Evolutionary conservation across 2,797 vertebrate species (phyloP).

Genomic region (Momotus momota): DNA sequence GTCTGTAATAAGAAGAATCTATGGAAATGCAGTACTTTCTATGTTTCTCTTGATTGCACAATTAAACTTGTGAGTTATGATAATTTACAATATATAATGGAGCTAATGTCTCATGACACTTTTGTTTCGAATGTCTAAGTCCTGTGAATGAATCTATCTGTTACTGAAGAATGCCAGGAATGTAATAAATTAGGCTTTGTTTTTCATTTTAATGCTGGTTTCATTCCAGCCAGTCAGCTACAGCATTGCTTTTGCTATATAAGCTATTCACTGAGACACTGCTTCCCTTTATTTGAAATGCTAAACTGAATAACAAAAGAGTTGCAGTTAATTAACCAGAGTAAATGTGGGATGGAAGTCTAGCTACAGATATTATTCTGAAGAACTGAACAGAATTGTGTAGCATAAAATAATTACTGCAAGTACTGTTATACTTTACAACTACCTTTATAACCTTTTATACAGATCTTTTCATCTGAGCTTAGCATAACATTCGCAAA

Average conservation of each 20-base stretch:
- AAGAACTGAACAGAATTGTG: neutral
- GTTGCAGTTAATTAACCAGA: neutral
- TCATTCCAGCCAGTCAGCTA: neutral
- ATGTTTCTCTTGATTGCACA: neutral
- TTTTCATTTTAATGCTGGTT: constrained; percentile 25
- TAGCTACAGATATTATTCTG: constrained; percentile 3
- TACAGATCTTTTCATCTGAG: neutral
- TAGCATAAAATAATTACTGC: neutral
- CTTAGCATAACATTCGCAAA: neutral
- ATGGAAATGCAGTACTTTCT: neutral
- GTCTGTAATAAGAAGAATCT: neutral
- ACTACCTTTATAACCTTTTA: neutral
- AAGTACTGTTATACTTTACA: neutral
- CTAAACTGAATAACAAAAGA: neutral
- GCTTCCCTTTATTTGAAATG: neutral
- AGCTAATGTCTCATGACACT: constrained; percentile 18
- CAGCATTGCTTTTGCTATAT: neutral
- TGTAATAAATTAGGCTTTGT: constrained; percentile 35
- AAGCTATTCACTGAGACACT: neutral
- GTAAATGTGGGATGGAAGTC: neutral
- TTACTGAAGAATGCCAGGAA: constrained; percentile 37
- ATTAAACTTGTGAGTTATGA: neutral
- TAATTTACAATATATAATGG: constrained; percentile 40
- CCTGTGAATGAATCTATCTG: constrained; percentile 51
- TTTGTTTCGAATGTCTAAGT: neutral